Base-by-base conservation (phyloP, 1,140 invertebrate genomes). In the Gyrodactylus salaris region DNA sequence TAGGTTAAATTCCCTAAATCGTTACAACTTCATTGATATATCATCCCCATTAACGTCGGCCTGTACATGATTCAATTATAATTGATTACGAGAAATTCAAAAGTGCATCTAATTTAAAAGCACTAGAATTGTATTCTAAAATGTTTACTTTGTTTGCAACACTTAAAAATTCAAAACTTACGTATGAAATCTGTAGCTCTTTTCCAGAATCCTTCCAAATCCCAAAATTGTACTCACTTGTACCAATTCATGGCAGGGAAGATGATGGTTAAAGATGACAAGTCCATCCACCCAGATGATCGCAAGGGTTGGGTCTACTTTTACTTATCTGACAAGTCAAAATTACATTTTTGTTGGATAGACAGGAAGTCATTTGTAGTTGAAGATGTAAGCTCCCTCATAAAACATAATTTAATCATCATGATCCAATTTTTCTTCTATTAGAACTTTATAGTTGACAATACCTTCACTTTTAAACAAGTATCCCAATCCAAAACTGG, bases 261-360 rank as follows among this genome's bases (percentile, higher is more conserved):
- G 84, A 94, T 96, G 91, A 88, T 85, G 73, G 84, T 93, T 83
- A 90, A 90, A 79, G 89, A 88, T 68, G 25, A 71, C 21, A 88
- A 89, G 78, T 91, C 89, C 86, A 89, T 95, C 16, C 86, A 89
- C 79, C 88, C 94, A 0, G 92, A 98, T 79, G 91, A 89, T 76
- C 86, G 91, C 76, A 97, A 96, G 82, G 93, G 93, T 19, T 80
- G 89, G 24, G 83, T 98, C 0, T 98, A 93, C 80, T 85, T 98
- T 74, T 89, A 91, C 79, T 80, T 94, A 78, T 87, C 89, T 25
- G 91, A 96, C 75, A 94, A 98, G 81, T 88, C 89, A 16, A 82
- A 96, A 23, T 92, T 94, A 86, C 91, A 96, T 82, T 93, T 96
- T 78, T 95, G 89, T 80, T 96, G 92, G 92, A 94, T 94, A 82